These are phyloP conservation scores for Asobara japonica DNA, from an alignment of 1,140 invertebrate genomes.

Conservation along the genomic window DNA sequence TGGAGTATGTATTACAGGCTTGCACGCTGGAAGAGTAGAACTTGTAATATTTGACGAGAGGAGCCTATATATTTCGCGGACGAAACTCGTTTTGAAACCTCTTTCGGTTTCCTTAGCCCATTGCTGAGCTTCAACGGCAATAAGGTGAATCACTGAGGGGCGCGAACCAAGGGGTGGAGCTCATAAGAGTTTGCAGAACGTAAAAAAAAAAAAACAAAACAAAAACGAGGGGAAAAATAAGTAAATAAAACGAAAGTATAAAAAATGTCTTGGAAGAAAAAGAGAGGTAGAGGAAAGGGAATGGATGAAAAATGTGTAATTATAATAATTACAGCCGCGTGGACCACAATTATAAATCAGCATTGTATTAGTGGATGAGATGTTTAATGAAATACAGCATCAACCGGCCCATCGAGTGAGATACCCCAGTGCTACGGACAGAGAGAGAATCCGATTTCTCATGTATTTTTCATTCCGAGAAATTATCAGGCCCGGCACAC, in stretches of 20 bases:
- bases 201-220: constrained; percentile 32
- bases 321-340: constrained; percentile 13
- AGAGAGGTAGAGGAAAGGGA: not conserved
- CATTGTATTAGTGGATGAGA: constrained; percentile 1
- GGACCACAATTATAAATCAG: constrained; percentile 3
- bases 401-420: not conserved
- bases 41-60: not conserved
- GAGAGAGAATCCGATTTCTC: not conserved
- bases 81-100: constrained; percentile 21
- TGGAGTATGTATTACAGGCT: not conserved
- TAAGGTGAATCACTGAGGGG: constrained; percentile 39
- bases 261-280: not conserved
- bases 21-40: not conserved
- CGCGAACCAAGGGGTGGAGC: constrained; percentile 49
- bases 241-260: constrained; percentile 46
- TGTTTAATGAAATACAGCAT: constrained; percentile 1
- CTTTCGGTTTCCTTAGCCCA: constrained; percentile 4
- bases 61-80: not conserved
- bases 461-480: not conserved
- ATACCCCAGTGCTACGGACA: not conserved
- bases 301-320: constrained; percentile 15
- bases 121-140: constrained; percentile 45
- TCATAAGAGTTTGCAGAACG: constrained; percentile 9
- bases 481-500: not conserved
- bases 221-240: too few species aligned